Base-by-base conservation (phyloP, 2,797 vertebrate species). In the Fringilla coelebs region DNA sequence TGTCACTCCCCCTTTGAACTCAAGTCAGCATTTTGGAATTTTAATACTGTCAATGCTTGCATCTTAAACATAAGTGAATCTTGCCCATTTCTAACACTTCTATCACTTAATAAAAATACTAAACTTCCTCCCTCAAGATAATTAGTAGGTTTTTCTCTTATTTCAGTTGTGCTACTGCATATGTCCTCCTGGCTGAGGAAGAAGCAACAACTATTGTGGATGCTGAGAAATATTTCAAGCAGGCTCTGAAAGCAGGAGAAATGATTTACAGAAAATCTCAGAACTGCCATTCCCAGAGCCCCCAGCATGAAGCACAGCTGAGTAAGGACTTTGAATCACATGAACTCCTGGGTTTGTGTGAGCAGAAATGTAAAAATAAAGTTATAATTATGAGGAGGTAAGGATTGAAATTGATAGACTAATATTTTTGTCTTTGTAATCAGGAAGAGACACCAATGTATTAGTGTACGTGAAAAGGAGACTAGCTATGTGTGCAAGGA, bases 401-500 rank as follows among this genome's bases (percentile, higher is more conserved):
- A 81, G n/a, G 40, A 29, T 43, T 73, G 43, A 81, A 70, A 49
- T 19, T 21, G 60, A 7, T 22, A 71, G 49, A 54, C 24, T 89
- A 4, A 85, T 85, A 2, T 73, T 75, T 70, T 89, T 74, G 22
- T 85, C 78, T 97, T 95, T 86, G 58, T 73, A 46, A 88, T 80
- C 98, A 98, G 99, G 99, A 94, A 99, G 99, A 98, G 99, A 99
- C 96, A 99, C 99, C 90, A 99, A 99, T 97, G 98, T 99, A 4
- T 96, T 99, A 97, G 99, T 99, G 13, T 99, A 99, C 93, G 99
- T 99, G 97, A 99, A 99, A 96, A 98, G 99, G 94, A 99, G 99
- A 94, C 96, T 99, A 75, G 99, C 99, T 46, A 99, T 99, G 99
- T 99, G 99, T 97, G 98, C 99, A 48, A 99, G 99, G 79, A 99